phyloP scores from a whole-genome alignment of 2,888 invertebrate species.

The Acleris cristana region DNA sequence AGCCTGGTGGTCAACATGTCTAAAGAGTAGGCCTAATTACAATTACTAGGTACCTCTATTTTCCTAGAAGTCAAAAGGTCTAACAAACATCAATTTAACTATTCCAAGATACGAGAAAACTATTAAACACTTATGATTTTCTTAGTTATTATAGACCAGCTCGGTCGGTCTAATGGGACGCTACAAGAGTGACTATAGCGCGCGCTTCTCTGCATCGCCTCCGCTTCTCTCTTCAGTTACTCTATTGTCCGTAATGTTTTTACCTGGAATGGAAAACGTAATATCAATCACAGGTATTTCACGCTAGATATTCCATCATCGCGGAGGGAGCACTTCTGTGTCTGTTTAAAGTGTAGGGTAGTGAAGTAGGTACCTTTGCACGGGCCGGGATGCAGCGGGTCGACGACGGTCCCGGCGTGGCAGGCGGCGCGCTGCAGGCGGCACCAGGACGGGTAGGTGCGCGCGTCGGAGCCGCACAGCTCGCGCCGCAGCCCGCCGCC shows the following conservation, averaged over 20 bases:
- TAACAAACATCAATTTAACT: conserved; percentile 11
- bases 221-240: conserved; percentile 64
- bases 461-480: conserved; percentile 89
- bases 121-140: conserved; percentile 1
- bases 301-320: too few species aligned
- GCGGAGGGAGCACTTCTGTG: too few species aligned
- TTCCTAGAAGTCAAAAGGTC: conserved; percentile 23
- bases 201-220: conserved; percentile 58
- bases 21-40: not conserved
- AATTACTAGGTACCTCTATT: conserved; percentile 2
- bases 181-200: conserved; percentile 65
- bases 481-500: conserved; percentile 64
- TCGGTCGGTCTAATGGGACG: conserved; percentile 2
- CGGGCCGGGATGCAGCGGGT: conserved; percentile 88
- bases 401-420: conserved; percentile 88
- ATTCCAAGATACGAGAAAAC: conserved; percentile 10
- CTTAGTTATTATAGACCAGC: not conserved
- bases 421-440: conserved; percentile 91
- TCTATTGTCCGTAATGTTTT: conserved; percentile 76
- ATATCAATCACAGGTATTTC: not conserved
- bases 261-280: conserved; percentile 58
- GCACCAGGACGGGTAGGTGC: conserved; percentile 91
- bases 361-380: conserved; percentile 71
- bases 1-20: conserved; percentile 14
- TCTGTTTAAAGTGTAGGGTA: not conserved